Conservation (phyloP, 2,797 vertebrate species). For the Acipenser oxyrinchus region DNA sequence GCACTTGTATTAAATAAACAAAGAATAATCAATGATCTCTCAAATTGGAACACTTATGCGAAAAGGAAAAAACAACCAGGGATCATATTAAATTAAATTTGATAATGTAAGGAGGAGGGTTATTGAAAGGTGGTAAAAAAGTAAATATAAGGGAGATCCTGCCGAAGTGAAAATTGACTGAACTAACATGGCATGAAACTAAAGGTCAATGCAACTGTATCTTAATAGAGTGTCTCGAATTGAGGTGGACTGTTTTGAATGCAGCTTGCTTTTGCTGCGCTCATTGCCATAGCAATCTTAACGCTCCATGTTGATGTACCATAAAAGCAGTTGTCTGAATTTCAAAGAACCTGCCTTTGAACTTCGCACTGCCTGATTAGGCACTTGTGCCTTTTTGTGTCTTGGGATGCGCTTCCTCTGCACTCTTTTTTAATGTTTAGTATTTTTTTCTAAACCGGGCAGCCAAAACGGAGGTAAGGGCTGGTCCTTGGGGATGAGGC, state of each 20-base stretch:
- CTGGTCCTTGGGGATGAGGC: not conserved
- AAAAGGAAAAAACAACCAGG: conserved; percentile 22
- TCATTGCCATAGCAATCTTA: conserved; percentile 55
- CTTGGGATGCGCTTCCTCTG: conserved; percentile 13
- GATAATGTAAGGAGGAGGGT: conserved; percentile 26
- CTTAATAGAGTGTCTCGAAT: conserved; percentile 65
- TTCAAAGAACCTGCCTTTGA: conserved; percentile 58
- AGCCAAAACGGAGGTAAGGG: conserved; percentile 3
- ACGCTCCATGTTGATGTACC: conserved; percentile 45
- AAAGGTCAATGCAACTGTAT: conserved; percentile 68
- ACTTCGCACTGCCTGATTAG: conserved; percentile 53
- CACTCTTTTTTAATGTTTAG: not conserved
- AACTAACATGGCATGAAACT: conserved; percentile 64
- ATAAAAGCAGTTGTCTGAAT: conserved; percentile 55
- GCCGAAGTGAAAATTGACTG: conserved; percentile 61
- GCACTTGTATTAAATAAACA: conserved; percentile 92
- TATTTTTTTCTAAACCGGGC: conserved; percentile 3
- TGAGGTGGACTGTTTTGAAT: conserved; percentile 45
- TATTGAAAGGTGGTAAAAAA: conserved; percentile 25
- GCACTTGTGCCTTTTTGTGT: conserved; percentile 32
- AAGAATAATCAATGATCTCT: conserved; percentile 59
- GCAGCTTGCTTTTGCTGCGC: conserved; percentile 42
- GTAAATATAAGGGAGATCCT: conserved; percentile 48
- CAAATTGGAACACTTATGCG: conserved; percentile 46
- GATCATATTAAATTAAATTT: conserved; percentile 36